Percentiles rank a stretch among this genome's conserved stretches.
Conservation (phyloP, 2,888 invertebrate genomes). For the Bombylius discolor region DNA sequence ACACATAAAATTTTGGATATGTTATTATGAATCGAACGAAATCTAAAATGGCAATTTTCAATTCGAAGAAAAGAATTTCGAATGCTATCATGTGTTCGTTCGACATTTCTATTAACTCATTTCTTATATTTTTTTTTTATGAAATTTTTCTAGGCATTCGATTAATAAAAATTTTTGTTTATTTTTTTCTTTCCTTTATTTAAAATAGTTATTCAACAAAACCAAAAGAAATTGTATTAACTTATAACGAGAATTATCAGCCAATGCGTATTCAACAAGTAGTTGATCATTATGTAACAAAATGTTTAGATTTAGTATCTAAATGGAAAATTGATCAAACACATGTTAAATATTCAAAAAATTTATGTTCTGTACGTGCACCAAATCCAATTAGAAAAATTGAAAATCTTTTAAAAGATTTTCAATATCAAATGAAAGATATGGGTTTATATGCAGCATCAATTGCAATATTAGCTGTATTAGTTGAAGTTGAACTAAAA, state of each 20-base stretch:
- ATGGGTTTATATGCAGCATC: slow-evolving; percentile 46
- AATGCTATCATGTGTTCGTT: too few species aligned
- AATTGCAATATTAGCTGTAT: slow-evolving; percentile 44
- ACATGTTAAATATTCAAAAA: slow-evolving; percentile 19
- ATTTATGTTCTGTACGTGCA: slow-evolving; percentile 14
- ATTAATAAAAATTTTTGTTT: too few species aligned
- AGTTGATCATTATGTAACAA: neutral
- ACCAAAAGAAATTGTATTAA: slow-evolving; percentile 36
- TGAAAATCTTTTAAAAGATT: slow-evolving; percentile 38
- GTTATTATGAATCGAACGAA: too few species aligned
- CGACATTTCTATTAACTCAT: too few species aligned
- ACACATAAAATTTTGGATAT: too few species aligned
- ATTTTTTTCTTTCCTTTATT: neutral
- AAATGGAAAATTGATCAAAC: slow-evolving; percentile 20
- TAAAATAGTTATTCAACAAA: slow-evolving; percentile 42
- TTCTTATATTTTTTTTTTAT: too few species aligned
- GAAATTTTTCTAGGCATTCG: too few species aligned
- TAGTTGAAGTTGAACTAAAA: slow-evolving; percentile 49
- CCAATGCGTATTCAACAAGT: neutral
- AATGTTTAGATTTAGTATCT: slow-evolving; percentile 13
- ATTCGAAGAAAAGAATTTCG: too few species aligned
- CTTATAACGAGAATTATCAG: slow-evolving; percentile 11
- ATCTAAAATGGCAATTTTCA: too few species aligned
- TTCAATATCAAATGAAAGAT: slow-evolving; percentile 39
- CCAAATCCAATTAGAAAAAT: slow-evolving; percentile 38